Evolutionary conservation across 2,888 invertebrate genomes (phyloP).

Genomic region (Seira musarum): DNA sequence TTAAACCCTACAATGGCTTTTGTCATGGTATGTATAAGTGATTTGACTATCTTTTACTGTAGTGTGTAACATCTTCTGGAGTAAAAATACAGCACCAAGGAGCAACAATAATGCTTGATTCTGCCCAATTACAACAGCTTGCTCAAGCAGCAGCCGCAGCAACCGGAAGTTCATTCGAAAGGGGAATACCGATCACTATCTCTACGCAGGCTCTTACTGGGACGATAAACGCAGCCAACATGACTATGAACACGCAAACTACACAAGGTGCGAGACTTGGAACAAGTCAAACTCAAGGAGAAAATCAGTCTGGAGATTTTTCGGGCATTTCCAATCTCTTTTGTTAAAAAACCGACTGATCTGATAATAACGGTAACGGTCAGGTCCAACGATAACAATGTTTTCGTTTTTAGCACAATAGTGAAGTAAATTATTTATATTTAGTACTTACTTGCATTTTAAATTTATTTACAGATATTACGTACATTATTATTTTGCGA

Average conservation of each 20-base stretch:
- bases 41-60: background rate
- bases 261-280: background rate
- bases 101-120: constrained; percentile 65
- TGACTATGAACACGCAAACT: constrained; percentile 15
- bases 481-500: no score
- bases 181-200: constrained; percentile 66
- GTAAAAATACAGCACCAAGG: constrained; percentile 57
- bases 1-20: background rate
- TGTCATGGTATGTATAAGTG: no score
- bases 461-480: no score
- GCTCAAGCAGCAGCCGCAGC: constrained; percentile 52
- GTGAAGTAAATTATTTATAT: no score
- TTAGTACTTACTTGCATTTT: no score
- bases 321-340: constrained; percentile 59
- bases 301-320: constrained; percentile 61
- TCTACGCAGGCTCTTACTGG: constrained; percentile 42
- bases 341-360: constrained; percentile 23
- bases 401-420: no score
- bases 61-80: constrained; percentile 57
- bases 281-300: constrained; percentile 17
- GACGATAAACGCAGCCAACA: constrained; percentile 14
- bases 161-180: constrained; percentile 44
- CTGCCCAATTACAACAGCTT: constrained; percentile 66
- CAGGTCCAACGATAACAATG: no score
- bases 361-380: no score